Percentiles rank a stretch among this genome's conserved stretches.
Evolutionary conservation across 2,113 vertebrate genomes (phyloP).

Genomic region (Esox niger): DNA sequence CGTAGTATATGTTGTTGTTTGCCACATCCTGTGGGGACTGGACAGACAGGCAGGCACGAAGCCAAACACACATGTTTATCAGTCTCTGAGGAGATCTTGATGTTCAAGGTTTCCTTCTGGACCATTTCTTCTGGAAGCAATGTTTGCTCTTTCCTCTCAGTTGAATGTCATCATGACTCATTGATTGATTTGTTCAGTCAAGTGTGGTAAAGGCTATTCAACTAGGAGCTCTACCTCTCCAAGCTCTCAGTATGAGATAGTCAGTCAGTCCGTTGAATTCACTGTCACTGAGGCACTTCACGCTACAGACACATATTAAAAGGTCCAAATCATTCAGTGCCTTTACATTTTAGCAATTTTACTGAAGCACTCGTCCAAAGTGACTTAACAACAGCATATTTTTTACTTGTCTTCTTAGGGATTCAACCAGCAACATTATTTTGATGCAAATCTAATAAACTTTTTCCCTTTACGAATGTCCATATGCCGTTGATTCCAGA

Average conservation of each 20-base stretch:
- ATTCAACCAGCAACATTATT: too few relatives aligned
- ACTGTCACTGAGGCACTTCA: too few relatives aligned
- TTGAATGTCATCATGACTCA: background rate
- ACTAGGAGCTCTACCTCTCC: background rate
- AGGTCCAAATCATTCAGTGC: too few relatives aligned
- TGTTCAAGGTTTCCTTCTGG: background rate
- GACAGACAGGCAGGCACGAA: background rate
- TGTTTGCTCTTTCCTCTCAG: background rate
- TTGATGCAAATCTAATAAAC: too few relatives aligned
- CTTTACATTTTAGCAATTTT: too few relatives aligned
- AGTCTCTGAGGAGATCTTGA: background rate
- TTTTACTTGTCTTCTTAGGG: too few relatives aligned
- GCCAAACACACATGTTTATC: background rate
- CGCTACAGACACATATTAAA: too few relatives aligned
- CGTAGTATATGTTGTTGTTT: background rate
- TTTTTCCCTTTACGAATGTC: background rate
- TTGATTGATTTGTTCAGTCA: background rate
- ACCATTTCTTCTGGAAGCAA: background rate
- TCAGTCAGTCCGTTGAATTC: background rate
- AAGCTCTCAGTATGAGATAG: background rate
- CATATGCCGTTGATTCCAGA: background rate
- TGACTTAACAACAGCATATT: too few relatives aligned
- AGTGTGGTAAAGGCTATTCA: background rate
- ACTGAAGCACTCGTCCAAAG: too few relatives aligned
- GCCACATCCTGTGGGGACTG: background rate